Percentiles rank a stretch among this genome's conserved stretches.
phyloP scores from a whole-genome alignment of 2,113 vertebrate genomes.

The Ifrita kowaldi region DNA sequence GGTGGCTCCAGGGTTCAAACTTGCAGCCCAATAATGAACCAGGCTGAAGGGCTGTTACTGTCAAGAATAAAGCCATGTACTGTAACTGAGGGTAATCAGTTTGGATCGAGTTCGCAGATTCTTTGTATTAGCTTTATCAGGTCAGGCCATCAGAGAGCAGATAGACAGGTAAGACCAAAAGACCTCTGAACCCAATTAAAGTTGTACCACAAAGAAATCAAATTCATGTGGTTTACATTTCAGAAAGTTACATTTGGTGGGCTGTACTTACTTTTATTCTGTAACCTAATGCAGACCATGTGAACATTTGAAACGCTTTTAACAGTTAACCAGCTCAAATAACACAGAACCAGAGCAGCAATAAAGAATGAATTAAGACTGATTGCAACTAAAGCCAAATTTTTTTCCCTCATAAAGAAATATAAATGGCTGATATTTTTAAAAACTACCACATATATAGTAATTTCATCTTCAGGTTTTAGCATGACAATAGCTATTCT shows the following conservation, averaged over 20 bases:
- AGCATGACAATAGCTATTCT: conserved; percentile 42
- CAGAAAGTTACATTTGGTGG: conserved; percentile 81
- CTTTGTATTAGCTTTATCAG: conserved; percentile 77
- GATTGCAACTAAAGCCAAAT: conserved; percentile 76
- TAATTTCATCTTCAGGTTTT: conserved; percentile 50
- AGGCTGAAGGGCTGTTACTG: not conserved
- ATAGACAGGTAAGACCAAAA: conserved; percentile 79
- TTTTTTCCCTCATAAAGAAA: conserved; percentile 67
- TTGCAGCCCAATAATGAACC: not conserved
- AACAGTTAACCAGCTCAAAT: conserved; percentile 83
- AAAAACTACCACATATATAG: not conserved
- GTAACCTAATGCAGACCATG: conserved; percentile 84
- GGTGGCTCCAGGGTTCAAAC: not conserved
- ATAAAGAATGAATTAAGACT: conserved; percentile 85
- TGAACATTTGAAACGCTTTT: conserved; percentile 84
- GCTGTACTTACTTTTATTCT: conserved; percentile 82
- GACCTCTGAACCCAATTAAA: conserved; percentile 83
- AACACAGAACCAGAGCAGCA: conserved; percentile 82
- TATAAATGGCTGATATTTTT: conserved; percentile 39
- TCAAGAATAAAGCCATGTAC: conserved; percentile 25
- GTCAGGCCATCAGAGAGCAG: conserved; percentile 70
- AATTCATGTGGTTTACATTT: conserved; percentile 84
- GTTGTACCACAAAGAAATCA: conserved; percentile 82
- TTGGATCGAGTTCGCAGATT: conserved; percentile 50
- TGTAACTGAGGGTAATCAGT: conserved; percentile 43